A percentile compares a stretch with the other conserved stretches of the same genome.
Evolutionary conservation across 2,113 vertebrate genomes (phyloP).

Genomic region (Hippoglossus stenolepis): DNA sequence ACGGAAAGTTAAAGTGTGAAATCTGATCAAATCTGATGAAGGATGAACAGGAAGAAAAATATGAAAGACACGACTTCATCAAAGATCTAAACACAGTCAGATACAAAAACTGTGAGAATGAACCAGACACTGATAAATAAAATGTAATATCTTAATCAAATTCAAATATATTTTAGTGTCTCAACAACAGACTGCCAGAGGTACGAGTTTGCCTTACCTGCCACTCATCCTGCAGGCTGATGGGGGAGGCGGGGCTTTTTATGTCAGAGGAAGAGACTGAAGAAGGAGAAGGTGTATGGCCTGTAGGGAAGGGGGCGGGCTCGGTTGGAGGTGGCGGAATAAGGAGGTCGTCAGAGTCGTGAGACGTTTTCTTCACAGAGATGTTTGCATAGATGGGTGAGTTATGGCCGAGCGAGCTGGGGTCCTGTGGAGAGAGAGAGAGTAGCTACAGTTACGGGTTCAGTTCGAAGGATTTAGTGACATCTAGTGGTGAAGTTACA

Average conservation of each 20-base stretch:
- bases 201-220: not conserved
- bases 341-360: not conserved
- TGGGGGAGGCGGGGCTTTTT: slow-evolving; percentile 46
- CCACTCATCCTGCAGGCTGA: slow-evolving; percentile 33
- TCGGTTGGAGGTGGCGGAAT: slow-evolving; percentile 1
- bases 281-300: not conserved
- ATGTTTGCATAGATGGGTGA: slow-evolving; percentile 86
- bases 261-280: slow-evolving; percentile 15
- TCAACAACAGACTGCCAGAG: too few species aligned
- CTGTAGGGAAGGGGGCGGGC: not conserved
- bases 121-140: too few species aligned
- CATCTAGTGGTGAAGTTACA: not conserved
- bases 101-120: too few species aligned
- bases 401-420: not conserved
- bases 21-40: too few species aligned
- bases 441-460: not conserved
- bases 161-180: too few species aligned
- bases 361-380: slow-evolving; percentile 67
- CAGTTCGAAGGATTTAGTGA: not conserved
- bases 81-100: too few species aligned
- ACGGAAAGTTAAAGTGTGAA: too few species aligned
- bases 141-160: too few species aligned
- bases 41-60: too few species aligned
- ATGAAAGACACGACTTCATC: too few species aligned
- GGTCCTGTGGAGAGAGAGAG: slow-evolving; percentile 30